Base-by-base conservation (phyloP, 2,113 vertebrate species). In the Nycticorax nycticorax region DNA sequence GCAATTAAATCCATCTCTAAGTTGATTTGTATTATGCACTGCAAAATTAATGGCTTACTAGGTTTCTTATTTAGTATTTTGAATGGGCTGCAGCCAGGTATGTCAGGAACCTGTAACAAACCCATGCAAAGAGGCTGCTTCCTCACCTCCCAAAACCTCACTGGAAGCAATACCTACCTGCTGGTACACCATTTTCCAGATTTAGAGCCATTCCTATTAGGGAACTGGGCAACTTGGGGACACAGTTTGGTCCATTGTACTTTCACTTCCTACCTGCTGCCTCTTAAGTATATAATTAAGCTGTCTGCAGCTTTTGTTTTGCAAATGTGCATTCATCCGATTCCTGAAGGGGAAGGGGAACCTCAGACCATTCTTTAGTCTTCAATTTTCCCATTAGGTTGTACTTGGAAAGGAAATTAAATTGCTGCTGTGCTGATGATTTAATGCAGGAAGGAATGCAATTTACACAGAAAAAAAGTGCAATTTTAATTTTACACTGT, bases 401-500 rank as follows among this genome's bases (percentile, higher is more conserved):
- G 47, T 81, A 90, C 78, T 85, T 75, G 82, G 85, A 92, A 87
- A 94, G 59, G 50, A 97, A 97, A 97, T 95, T 94, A 97, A 86
- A 88, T 92, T 69, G 73, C 16, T 78, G 35, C 39, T 93, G 8
- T 92, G 48, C 10, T 89, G 88, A 88, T 96, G 96, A 97, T 97
- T 97, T 97, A 95, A 96, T 95, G 85, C 63, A 90, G 92, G 80
- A 84, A 63, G 43, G 56, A 96, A 76, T 15, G 18, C 66, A 86
- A 66, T 96, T 96, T 97, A 77, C 48, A 85, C 62, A 88, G 88
- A 63, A 41, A 93, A 93, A 96, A 97, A 97, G 85, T 90, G 59
- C 41, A 81, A 88, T 87, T 96, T 95, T 96, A 96, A 97, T 97
- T 97, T 97, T 94, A 62, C n/a, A 53, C 15, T 87, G 92, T 96